Conservation (phyloP, 2,888 invertebrate genomes). For the Acleris sparsana region DNA sequence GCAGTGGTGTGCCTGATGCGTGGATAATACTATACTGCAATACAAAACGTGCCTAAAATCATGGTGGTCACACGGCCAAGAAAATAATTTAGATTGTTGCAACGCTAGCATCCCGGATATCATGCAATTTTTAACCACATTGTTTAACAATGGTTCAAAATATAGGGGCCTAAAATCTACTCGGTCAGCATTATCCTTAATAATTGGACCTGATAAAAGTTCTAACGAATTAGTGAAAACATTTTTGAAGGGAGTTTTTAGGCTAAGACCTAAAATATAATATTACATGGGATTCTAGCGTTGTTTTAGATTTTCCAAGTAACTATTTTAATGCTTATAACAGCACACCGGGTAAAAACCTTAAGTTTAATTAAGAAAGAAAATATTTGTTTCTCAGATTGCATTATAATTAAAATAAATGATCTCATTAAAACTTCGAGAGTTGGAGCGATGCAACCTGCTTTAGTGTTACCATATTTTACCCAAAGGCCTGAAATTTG, state of each 20-base stretch:
- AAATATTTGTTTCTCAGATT: no score
- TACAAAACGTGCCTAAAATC: conserved; percentile 4
- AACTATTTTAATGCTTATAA: conserved; percentile 8
- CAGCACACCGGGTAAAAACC: conserved; percentile 34
- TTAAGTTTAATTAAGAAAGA: no score
- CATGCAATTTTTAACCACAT: no score
- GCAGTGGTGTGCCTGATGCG: conserved; percentile 1
- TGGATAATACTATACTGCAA: conserved; percentile 14
- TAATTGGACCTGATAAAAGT: background rate
- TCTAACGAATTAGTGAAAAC: conserved; percentile 1
- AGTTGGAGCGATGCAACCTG: no score
- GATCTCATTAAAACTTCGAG: no score
- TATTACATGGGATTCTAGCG: conserved; percentile 11
- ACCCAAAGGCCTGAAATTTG: conserved; percentile 4
- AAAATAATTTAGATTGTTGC: conserved; percentile 3
- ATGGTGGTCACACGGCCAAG: conserved; percentile 8
- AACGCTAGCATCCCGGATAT: no score
- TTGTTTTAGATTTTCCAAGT: conserved; percentile 8
- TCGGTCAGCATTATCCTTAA: background rate
- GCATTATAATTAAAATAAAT: no score
- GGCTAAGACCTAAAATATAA: conserved; percentile 12
- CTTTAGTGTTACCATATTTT: background rate
- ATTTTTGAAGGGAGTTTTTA: conserved; percentile 17
- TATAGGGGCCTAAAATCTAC: conserved; percentile 4
- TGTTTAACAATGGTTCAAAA: background rate